Percentiles rank a stretch among this genome's conserved stretches.
Conservation (phyloP, 2,888 invertebrate genomes). For the Suillia variegata region DNA sequence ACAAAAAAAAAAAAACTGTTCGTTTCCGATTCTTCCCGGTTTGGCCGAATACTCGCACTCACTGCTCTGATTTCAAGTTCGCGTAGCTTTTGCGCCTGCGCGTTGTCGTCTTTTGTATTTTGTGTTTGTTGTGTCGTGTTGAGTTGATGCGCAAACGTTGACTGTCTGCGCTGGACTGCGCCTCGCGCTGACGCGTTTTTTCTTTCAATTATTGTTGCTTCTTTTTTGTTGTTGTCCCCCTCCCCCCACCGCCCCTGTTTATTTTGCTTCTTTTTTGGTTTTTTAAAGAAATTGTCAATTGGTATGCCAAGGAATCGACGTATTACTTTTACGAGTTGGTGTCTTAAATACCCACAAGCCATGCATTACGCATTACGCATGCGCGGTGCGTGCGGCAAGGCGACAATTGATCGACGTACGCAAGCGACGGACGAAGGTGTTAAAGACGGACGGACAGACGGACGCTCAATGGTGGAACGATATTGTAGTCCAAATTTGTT, state of each 20-base stretch:
- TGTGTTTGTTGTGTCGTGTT: too few relatives aligned
- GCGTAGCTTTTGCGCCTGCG: constrained; percentile 26
- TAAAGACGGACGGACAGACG: neutral
- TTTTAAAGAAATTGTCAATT: too few relatives aligned
- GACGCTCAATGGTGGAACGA: too few relatives aligned
- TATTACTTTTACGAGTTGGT: constrained; percentile 5
- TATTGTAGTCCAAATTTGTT: too few relatives aligned
- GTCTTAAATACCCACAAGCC: constrained; percentile 11
- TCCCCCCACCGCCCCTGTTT: too few relatives aligned
- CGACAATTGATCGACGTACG: constrained; percentile 13
- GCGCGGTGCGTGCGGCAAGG: constrained; percentile 28
- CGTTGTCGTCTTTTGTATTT: too few relatives aligned
- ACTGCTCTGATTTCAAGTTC: constrained; percentile 22
- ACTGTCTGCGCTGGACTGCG: constrained; percentile 18
- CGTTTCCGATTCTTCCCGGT: constrained; percentile 13
- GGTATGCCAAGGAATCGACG: constrained; percentile 26
- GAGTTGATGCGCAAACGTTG: constrained; percentile 18
- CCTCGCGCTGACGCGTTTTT: too few relatives aligned
- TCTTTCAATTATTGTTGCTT: constrained; percentile 1
- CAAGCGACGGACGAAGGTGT: neutral
- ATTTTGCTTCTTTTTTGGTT: too few relatives aligned
- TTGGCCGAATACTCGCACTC: too few relatives aligned
- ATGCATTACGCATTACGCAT: constrained; percentile 33
- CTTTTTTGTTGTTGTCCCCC: constrained; percentile 13
- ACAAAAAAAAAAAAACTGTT: too few relatives aligned